phyloP scores from a whole-genome alignment of 1,140 invertebrate genomes.

The Nautilus pompilius region DNA sequence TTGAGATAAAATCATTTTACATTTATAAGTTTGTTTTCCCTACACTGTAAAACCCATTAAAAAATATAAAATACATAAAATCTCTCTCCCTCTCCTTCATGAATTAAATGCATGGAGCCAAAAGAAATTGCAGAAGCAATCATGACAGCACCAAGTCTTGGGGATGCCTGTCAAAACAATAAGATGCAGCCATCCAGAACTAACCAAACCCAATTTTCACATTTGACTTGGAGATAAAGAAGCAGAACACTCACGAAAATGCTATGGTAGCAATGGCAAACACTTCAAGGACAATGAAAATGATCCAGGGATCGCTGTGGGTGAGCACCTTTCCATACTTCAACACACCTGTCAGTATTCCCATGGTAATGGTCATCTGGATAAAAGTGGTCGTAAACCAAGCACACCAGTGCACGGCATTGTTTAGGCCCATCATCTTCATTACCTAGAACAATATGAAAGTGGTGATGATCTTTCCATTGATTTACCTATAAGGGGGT shows the following conservation, averaged over 20 bases:
- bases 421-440: slow-evolving; percentile 66
- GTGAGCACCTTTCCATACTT: slow-evolving; percentile 60
- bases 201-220: background rate
- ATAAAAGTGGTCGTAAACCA: slow-evolving; percentile 65
- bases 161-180: no score
- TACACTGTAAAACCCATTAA: no score
- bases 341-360: slow-evolving; percentile 58
- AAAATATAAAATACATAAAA: no score
- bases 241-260: slow-evolving; percentile 52
- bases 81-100: no score
- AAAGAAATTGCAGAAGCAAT: no score
- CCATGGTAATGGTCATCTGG: slow-evolving; percentile 59
- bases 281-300: slow-evolving; percentile 60
- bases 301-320: slow-evolving; percentile 56
- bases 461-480: no score
- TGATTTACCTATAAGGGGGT: no score
- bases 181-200: background rate
- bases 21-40: no score
- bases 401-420: slow-evolving; percentile 63
- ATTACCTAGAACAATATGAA: slow-evolving; percentile 64
- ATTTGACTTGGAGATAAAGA: background rate
- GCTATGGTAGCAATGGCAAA: slow-evolving; percentile 61
- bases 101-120: no score
- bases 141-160: no score
- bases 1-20: no score